Evolutionary conservation across 1,140 invertebrate genomes (phyloP).

Genomic region (Augochlora pura): DNA sequence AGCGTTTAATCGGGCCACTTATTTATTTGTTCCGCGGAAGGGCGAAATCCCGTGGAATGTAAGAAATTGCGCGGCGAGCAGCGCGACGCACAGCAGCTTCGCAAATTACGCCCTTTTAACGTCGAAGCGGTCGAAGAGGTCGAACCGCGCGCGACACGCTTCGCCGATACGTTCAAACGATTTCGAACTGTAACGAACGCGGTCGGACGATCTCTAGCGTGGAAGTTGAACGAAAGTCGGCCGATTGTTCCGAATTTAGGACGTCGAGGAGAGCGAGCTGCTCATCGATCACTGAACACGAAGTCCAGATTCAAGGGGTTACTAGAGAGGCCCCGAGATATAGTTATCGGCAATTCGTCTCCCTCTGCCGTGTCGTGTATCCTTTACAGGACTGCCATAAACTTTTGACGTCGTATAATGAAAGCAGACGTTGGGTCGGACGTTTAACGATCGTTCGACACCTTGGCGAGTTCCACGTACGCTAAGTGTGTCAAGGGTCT

Average conservation of each 20-base stretch:
- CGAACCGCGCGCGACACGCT: no score
- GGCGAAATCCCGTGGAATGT: not conserved
- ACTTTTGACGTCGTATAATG: constrained; percentile 58
- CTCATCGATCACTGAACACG: not conserved
- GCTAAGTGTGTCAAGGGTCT: constrained; percentile 16
- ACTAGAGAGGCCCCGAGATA: constrained; percentile 6
- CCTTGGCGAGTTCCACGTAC: constrained; percentile 27
- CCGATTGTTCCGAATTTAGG: no score
- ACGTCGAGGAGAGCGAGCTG: not conserved
- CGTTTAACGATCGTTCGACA: constrained; percentile 32
- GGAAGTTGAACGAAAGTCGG: not conserved
- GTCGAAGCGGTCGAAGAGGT: no score
- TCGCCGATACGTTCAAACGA: not conserved
- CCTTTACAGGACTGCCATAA: constrained; percentile 47
- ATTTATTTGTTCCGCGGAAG: not conserved
- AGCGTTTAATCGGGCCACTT: not conserved
- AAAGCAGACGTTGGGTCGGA: constrained; percentile 31
- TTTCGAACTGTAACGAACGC: not conserved
- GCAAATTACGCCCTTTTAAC: no score
- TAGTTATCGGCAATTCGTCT: constrained; percentile 46
- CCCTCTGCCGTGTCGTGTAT: not conserved
- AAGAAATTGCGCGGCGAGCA: not conserved
- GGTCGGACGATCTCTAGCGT: not conserved
- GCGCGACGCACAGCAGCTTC: no score
- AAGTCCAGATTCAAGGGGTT: not conserved